A percentile compares a stretch with the other conserved stretches of the same genome.
phyloP scores from a whole-genome alignment of 2,113 vertebrate genomes.

The Jaculus jaculus region DNA sequence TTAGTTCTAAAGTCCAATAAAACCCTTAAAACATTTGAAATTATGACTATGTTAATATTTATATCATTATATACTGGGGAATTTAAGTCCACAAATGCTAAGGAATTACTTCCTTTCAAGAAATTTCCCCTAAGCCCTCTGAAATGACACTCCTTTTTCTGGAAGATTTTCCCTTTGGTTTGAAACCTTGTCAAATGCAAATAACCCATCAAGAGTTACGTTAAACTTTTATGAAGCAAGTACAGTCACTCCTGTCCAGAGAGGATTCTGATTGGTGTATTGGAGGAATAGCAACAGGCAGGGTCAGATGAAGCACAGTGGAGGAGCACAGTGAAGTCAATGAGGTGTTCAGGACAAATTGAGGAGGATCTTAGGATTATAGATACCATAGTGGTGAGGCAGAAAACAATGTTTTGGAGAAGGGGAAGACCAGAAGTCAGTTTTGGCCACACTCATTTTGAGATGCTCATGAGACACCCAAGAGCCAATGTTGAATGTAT shows the following conservation, averaged over 20 bases:
- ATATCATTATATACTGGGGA: constrained; percentile 5
- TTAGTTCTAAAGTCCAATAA: constrained; percentile 67
- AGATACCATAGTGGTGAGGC: not conserved
- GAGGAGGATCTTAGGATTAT: not conserved
- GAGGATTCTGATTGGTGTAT: not conserved
- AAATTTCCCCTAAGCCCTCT: constrained; percentile 3
- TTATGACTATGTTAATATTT: not conserved
- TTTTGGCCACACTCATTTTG: not conserved
- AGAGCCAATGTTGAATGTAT: not conserved
- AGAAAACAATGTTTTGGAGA: not conserved
- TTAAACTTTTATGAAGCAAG: not conserved
- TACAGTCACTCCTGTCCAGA: not conserved
- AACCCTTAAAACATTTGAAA: not conserved
- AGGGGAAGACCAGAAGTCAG: not conserved
- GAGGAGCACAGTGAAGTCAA: not conserved
- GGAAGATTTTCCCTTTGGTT: not conserved
- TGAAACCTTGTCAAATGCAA: not conserved
- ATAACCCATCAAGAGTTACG: not conserved
- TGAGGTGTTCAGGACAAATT: not conserved
- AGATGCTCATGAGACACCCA: not conserved
- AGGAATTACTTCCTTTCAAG: not conserved
- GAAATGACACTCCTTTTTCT: not conserved
- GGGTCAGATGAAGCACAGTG: not conserved
- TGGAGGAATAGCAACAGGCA: not conserved
- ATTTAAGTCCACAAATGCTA: not conserved